Conservation (phyloP, 2,888 invertebrate genomes). For the Watsonalla cultraria region DNA sequence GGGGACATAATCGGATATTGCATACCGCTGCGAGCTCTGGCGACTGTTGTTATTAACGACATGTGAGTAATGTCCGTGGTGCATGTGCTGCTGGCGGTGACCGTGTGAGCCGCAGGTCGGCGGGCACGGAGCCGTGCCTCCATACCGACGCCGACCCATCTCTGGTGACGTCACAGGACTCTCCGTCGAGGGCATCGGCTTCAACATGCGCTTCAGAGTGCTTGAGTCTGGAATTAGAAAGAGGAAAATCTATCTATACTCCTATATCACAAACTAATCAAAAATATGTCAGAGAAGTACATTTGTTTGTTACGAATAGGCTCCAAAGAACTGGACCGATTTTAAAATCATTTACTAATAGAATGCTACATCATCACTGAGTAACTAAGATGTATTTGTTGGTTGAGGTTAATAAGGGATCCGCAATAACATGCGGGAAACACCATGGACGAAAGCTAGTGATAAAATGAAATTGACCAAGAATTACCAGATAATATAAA, state of each 20-base stretch:
- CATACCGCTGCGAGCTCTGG: constrained; percentile 83
- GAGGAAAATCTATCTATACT: background rate
- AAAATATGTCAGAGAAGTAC: too few species aligned
- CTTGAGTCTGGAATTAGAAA: constrained; percentile 83
- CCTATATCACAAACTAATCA: too few species aligned
- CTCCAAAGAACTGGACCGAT: too few species aligned
- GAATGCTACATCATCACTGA: too few species aligned
- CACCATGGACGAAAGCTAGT: too few species aligned
- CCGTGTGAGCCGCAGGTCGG: constrained; percentile 81
- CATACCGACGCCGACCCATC: constrained; percentile 90
- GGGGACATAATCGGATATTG: background rate
- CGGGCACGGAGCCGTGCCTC: constrained; percentile 74
- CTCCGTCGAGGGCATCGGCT: constrained; percentile 94
- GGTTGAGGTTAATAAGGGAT: too few species aligned
- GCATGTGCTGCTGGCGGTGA: constrained; percentile 78
- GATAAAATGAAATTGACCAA: background rate
- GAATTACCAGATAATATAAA: background rate
- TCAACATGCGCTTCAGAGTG: constrained; percentile 95
- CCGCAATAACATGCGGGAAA: too few species aligned
- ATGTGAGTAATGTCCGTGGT: constrained; percentile 62
- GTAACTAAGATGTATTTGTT: too few species aligned
- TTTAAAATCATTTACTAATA: too few species aligned
- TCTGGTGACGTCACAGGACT: constrained; percentile 95
- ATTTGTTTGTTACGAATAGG: background rate
- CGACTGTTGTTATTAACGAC: constrained; percentile 80